Base-by-base conservation (phyloP, 2,797 vertebrate genomes). In the Pseudomugil gertrudae region DNA sequence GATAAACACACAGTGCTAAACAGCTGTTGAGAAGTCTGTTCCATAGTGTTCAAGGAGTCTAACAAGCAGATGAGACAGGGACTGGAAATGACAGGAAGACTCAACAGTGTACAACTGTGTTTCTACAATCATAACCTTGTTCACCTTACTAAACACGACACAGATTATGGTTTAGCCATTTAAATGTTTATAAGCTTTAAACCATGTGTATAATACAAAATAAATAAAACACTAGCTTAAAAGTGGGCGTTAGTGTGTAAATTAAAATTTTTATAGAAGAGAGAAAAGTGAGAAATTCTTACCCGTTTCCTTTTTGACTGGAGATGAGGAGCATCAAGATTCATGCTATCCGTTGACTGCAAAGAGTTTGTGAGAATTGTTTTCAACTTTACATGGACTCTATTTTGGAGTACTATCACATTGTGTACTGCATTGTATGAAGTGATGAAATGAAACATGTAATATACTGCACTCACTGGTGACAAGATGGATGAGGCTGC, bases 301-400 rank as follows among this genome's bases (percentile, higher is more conserved):
- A 98, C 98, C 91, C 93, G 93, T 92, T 95, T 96, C 87, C 87
- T 95, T 92, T 95, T 97, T 14, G 93, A 63, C 29, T 93, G 94
- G 61, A 92, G 92, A 76, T 84, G 82, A 57, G 92, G 84, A 71
- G 68, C 71, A 76, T 95, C 94, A 73, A 93, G 70, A 69, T 92
- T 81, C 58, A 89, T 90, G 71, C 90, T 93, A 82, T 97, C 95
- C 84, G 95, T 51, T 57, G 95, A 91, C 98, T 99, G 85, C 4
- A 69, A 69, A 56, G 59, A 72, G 33, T 1, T 21, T 30, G 19
- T 64, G 13, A 70, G 45, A 61, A 26, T 9, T 8, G 9, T 50
- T 36, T 56, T 51, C 5, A 9, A n/a, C 14, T 35, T 6, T 3
- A 61, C 3, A 47, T 19, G 2, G 5, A 23, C 40, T 38, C 30